Evolutionary conservation across 2,113 vertebrate genomes (phyloP), one percentile per base, ranked within the genome.

Genomic region (Ifrita kowaldi): DNA sequence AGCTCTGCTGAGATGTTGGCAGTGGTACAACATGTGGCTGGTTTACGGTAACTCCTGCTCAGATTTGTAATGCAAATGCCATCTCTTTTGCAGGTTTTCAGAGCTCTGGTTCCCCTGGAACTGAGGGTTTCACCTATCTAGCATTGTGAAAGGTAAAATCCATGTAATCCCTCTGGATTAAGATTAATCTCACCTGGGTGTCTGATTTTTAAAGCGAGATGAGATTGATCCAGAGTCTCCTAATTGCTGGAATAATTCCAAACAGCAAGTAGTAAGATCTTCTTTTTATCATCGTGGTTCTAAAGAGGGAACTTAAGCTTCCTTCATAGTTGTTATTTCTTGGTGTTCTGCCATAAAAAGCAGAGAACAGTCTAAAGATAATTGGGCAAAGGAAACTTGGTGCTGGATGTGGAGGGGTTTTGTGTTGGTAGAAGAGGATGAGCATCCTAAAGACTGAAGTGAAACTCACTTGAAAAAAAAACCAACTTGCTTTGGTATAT

Each of bases 341-440:
- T 90, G 83, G 68, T 92, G 76, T 81, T 77, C 59, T 84, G 86
- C 90, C 76, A 67, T 89, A 76, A 84, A 89, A 92, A 80, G 41
- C 79, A 35, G 19, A 23, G 42, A 88, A 44, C 71, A 39, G 19
- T 50, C 39, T 90, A 33, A 80, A 89, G 86, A 63, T 89, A 95
- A 78, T 44, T 32, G 35, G 28, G 55, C 26, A 35, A 28, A 74
- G 30, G 50, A 59, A 89, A 21, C 39, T 81, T 76, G 6, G 35
- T 93, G 53, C 60, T 93, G 1, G 1, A 7, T 74, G 13, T 90
- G 68, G 63, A 90, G 46, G 65, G 2, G 39, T n/a, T 87, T 86
- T 89, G 52, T 94, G 44, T 68, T 93, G 35, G 22, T 93, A 75
- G 49, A 87, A 89, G 59, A 78, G 7, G 42, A 59, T 78, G 57